These are phyloP conservation scores for Drosophila quinaria DNA, from an alignment of 2,888 invertebrate genomes.

Conservation along the genomic window DNA sequence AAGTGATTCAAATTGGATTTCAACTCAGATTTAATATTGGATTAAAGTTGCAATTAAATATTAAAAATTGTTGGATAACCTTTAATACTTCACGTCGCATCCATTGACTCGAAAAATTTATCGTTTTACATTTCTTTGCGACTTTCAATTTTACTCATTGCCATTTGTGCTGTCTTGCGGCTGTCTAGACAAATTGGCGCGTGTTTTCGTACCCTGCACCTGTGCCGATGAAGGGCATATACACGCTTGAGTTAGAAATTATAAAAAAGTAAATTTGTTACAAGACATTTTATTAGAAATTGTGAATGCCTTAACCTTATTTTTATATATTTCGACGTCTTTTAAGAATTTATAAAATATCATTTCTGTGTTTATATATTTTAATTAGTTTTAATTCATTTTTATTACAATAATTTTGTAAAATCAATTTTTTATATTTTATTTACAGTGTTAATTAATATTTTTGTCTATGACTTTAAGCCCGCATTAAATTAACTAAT, in stretches of 20 bases:
- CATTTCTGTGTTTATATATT: no score
- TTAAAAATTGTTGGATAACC: conserved; percentile 1
- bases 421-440: background rate
- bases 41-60: conserved; percentile 40
- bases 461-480: no score
- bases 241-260: background rate
- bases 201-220: conserved; percentile 28
- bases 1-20: conserved; percentile 61
- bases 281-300: background rate
- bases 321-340: no score
- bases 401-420: no score
- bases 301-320: no score
- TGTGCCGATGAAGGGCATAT: background rate
- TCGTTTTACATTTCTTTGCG: conserved; percentile 12
- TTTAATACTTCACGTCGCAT: background rate
- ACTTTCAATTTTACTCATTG: conserved; percentile 30
- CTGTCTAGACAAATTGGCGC: conserved; percentile 74
- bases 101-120: conserved; percentile 7
- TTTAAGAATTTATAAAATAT: no score
- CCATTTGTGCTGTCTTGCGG: conserved; percentile 38
- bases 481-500: background rate
- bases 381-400: no score
- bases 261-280: no score
- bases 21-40: conserved; percentile 44
- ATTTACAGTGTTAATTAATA: background rate